Evolutionary conservation across 2,888 invertebrate species (phyloP).

Genomic region (Drosophila austrosaltans): DNA sequence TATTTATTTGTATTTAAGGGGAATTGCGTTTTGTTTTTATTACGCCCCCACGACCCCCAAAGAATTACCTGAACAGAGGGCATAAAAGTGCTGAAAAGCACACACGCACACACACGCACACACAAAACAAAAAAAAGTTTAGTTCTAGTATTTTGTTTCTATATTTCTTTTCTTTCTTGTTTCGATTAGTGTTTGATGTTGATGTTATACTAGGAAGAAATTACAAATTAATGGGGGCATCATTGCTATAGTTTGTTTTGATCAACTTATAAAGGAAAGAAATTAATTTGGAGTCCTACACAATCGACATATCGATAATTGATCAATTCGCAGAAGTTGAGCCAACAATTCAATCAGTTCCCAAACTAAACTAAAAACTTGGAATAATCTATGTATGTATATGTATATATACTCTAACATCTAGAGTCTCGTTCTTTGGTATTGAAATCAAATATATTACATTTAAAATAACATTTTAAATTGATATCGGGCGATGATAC

Average conservation of each 20-base stretch:
- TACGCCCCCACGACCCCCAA: constrained; percentile 42
- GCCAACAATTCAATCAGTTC: not conserved
- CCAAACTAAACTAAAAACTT: not conserved
- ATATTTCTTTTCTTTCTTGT: not conserved
- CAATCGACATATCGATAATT: not conserved
- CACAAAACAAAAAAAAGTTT: not conserved
- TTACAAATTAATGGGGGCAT: constrained; percentile 2
- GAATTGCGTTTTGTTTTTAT: constrained; percentile 63
- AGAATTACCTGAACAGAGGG: constrained; percentile 9
- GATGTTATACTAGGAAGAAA: constrained; percentile 17
- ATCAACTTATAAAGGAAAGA: not conserved
- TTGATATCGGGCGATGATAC: not conserved
- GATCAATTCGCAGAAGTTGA: not conserved
- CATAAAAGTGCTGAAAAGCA: constrained; percentile 8
- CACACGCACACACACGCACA: not conserved
- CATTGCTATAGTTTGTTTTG: not conserved
- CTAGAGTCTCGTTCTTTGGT: too few species aligned
- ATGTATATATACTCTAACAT: too few species aligned
- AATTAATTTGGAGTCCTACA: not conserved
- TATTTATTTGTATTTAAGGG: constrained; percentile 55
- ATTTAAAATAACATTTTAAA: constrained; percentile 1
- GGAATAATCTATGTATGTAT: not conserved
- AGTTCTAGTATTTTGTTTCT: not conserved
- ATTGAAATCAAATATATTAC: not conserved
- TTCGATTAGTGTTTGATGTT: constrained; percentile 1